phyloP scores from a whole-genome alignment of 2,797 vertebrate genomes.

The Trachops cirrhosus region DNA sequence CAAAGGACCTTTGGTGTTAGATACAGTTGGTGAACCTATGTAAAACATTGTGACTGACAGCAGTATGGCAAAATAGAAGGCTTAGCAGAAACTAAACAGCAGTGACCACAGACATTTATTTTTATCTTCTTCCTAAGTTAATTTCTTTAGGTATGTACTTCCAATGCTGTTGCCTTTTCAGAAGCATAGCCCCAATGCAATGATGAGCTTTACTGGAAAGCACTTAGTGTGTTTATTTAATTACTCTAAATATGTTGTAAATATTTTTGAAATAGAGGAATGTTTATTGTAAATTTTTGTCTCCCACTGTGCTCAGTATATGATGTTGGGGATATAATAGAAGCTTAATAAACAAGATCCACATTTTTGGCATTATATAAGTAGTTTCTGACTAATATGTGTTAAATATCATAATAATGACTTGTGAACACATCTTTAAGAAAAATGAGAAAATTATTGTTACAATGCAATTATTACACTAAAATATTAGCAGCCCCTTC shows the following conservation, averaged over 20 bases:
- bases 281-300: not conserved
- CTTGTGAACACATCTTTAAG: slow-evolving; percentile 27
- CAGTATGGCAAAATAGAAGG: not conserved
- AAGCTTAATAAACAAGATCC: not conserved
- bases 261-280: slow-evolving; percentile 25
- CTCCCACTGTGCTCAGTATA: not conserved
- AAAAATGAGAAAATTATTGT: slow-evolving; percentile 29
- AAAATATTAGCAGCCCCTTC: not conserved
- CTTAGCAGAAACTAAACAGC: not conserved
- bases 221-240: not conserved
- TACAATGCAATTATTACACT: not conserved
- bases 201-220: not conserved
- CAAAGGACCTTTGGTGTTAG: not conserved
- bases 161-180: not conserved
- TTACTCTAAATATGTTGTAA: not conserved
- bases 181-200: not conserved
- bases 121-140: not conserved
- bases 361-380: not conserved
- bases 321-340: not conserved
- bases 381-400: not conserved
- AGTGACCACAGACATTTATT: not conserved
- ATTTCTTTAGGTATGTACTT: not conserved
- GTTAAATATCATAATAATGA: not conserved
- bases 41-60: not conserved
- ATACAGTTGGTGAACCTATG: not conserved